Percentiles rank a stretch among this genome's conserved stretches.
phyloP scores from a whole-genome alignment of 2,113 vertebrate genomes.

The Aphyosemion australe region DNA sequence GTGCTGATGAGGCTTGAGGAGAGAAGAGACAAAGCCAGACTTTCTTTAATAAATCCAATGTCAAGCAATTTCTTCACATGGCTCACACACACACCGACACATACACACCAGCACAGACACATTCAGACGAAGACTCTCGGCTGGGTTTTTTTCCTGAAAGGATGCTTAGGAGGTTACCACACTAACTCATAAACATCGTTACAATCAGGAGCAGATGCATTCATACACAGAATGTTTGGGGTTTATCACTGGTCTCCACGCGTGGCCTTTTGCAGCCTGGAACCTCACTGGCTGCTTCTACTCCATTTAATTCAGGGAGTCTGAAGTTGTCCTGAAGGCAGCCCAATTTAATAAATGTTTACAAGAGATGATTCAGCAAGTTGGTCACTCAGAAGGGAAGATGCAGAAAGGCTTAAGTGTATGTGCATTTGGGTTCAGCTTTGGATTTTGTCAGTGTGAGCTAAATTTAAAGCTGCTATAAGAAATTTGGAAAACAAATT shows the following conservation, averaged over 20 bases:
- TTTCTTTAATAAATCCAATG: conserved; percentile 63
- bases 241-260: conserved; percentile 65
- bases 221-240: conserved; percentile 19
- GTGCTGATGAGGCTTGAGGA: conserved; percentile 68
- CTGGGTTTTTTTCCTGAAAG: conserved; percentile 31
- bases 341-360: conserved; percentile 57
- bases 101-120: background rate
- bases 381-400: conserved; percentile 38
- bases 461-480: background rate
- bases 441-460: background rate
- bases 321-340: conserved; percentile 29
- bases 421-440: background rate
- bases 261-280: conserved; percentile 33
- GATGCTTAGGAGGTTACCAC: conserved; percentile 28
- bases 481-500: no score
- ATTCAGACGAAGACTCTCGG: conserved; percentile 18
- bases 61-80: conserved; percentile 59
- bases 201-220: conserved; percentile 16
- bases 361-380: conserved; percentile 64
- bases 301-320: conserved; percentile 40
- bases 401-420: conserved; percentile 1
- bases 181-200: conserved; percentile 11
- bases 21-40: conserved; percentile 39
- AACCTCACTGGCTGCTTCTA: conserved; percentile 23
- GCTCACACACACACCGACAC: conserved; percentile 4